Percentiles rank a stretch among this genome's conserved stretches.
These are phyloP conservation scores for Nephrotoma flavescens DNA, from an alignment of 2,888 invertebrate species.

Conservation along the genomic window DNA sequence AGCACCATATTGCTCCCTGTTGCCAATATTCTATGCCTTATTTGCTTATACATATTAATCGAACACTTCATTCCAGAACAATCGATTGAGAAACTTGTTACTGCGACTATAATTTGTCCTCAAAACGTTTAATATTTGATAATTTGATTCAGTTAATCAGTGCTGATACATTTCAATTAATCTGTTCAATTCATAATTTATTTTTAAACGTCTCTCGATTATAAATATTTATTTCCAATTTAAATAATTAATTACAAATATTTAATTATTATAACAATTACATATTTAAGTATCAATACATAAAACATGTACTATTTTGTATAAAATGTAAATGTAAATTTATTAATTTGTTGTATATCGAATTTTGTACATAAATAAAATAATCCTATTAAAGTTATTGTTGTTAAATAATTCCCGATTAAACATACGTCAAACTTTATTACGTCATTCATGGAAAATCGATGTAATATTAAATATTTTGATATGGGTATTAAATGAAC, in stretches of 20 bases:
- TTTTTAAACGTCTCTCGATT: no score
- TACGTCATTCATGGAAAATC: neutral
- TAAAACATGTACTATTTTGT: neutral
- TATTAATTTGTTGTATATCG: neutral
- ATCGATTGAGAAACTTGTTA: no score
- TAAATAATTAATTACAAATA: neutral
- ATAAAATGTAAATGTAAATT: neutral
- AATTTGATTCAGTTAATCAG: no score
- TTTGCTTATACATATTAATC: no score
- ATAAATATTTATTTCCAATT: neutral
- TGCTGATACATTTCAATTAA: no score
- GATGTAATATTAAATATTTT: neutral
- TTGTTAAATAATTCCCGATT: neutral
- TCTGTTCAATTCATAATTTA: no score
- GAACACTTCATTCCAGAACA: no score
- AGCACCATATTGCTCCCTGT: no score
- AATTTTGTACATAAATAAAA: neutral
- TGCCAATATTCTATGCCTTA: no score
- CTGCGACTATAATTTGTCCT: no score
- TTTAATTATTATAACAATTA: neutral
- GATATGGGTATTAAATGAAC: neutral
- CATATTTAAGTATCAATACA: neutral
- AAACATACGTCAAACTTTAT: neutral
- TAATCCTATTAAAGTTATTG: neutral
- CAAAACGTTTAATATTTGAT: no score